Base-by-base conservation (phyloP, 1,140 invertebrate genomes). In the Marisa cornuarietis region DNA sequence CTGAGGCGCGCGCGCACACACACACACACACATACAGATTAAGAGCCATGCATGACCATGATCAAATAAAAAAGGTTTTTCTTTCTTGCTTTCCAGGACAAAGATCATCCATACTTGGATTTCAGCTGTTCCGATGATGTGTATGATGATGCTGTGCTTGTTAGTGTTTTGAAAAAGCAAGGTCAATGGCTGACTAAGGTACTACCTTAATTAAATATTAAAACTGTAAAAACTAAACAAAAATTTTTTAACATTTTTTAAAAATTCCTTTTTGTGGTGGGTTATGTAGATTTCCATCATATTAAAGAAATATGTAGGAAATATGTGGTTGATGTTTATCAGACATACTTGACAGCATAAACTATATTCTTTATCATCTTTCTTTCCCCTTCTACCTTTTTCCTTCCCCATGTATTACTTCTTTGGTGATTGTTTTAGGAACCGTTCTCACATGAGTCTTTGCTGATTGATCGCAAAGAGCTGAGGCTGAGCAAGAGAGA, bases 371-470 rank as follows among this genome's bases (percentile, higher is more conserved):
- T 42, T 52, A 16, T 26, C 24, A 18, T 51, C 61, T 75, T 18
- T 77, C 18, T 31, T 65, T 66, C 51, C 11, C 31, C 31, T 42
- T 42, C 11, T 58, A n/a, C n/a, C n/a, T n/a, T n/a, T n/a, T n/a
- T n/a, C n/a, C n/a, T n/a, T n/a, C n/a, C n/a, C n/a, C n/a, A n/a
- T n/a, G n/a, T n/a, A n/a, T n/a, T n/a, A n/a, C 22, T 76, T 66
- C 13, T 79, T 11, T 71, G 77, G 54, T 83, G 68, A 54, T 66
- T 62, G 58, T 82, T 85, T 16, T 79, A 94, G 92, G 94, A 96
- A 87, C 98, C 98, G 0, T 99, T 99, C 91, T 95, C 98, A 84
- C 98, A 99, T 89, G 98, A 99, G 91, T 98, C 97, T 31, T 91
- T 99, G 61, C 92, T 99, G 11, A 95, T 99, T 5, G 98, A 99